Evolutionary conservation across 1,140 invertebrate genomes (phyloP).

Genomic region (Acromyrmex charruanus): DNA sequence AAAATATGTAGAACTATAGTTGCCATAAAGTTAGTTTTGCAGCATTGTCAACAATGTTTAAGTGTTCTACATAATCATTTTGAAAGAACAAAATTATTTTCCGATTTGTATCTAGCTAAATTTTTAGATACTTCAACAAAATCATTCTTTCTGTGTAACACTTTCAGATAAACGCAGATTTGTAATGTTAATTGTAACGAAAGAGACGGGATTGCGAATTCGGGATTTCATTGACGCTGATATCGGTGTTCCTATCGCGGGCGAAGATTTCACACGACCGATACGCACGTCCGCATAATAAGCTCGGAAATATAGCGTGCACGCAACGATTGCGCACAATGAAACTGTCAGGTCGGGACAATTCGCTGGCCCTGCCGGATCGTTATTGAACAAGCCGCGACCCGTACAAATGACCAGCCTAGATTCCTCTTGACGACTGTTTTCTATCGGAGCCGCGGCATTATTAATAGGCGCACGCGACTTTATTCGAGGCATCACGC

Average conservation of each 20-base stretch:
- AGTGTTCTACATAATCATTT: too few relatives aligned
- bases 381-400: conserved; percentile 42
- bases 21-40: too few relatives aligned
- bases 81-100: too few relatives aligned
- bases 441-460: conserved; percentile 33
- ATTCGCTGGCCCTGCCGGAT: neutral
- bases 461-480: conserved; percentile 71
- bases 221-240: conserved; percentile 5
- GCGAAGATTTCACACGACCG: conserved; percentile 30
- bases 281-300: conserved; percentile 22
- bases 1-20: too few relatives aligned
- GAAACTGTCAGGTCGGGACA: conserved; percentile 15
- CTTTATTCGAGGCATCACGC: conserved; percentile 72
- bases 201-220: neutral
- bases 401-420: conserved; percentile 61
- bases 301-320: conserved; percentile 45
- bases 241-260: conserved; percentile 2
- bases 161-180: neutral
- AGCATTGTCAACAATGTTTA: too few relatives aligned
- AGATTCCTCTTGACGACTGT: conserved; percentile 58
- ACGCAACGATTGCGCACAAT: conserved; percentile 29
- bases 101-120: too few relatives aligned
- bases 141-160: neutral
- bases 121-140: too few relatives aligned
- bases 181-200: neutral